Base-by-base conservation (phyloP, 2,888 invertebrate genomes). In the Folsomia candida region DNA sequence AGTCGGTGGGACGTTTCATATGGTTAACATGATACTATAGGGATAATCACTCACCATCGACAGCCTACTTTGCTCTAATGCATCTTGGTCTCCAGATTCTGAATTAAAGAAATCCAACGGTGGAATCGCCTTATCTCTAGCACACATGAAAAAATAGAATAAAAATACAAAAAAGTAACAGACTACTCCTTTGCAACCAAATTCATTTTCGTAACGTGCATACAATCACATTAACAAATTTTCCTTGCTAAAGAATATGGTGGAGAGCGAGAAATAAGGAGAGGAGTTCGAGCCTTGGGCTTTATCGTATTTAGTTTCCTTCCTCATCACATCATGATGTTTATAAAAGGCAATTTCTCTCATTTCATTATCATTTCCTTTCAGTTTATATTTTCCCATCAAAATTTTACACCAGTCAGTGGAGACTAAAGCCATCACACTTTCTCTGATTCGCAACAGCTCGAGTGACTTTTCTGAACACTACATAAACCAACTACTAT, bases 71-170 rank as follows among this genome's bases (percentile, higher is more conserved):
- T 89, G 88, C 82, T 83, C 89, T 80, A 83, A 86, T 0, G 84
- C 83, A 54, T 80, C 80, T 51, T 78, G 77, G 29, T 80, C 80
- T 9, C 76, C 72, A 29, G 75, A 71, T 2, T 77, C 61, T 2
- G 78, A 75, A 47, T 75, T 76, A n/a, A 58, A 29, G 22, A 60
- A 59, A 62, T 96, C 95, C 72, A 97, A 84, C 1, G 89, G 88
- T 1, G 96, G 96, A 83, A 97, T 95, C 6, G 95, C 94, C 69
- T 91, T 89, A 82, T 97, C 96, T 11, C 93, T 93, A n/a, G n/a
- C n/a, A 83, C 9, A 69, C 51, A 58, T 61, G 22, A 57, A 51
- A 20, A 37, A 20, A 14, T 37, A 37, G 14, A 4, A 37, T 14
- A 37, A 37, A 37, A 37, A 14, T 37, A 37, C 37, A 37, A 14